Conservation (phyloP, 1,140 invertebrate species). For the Macrobrachium nipponense region DNA sequence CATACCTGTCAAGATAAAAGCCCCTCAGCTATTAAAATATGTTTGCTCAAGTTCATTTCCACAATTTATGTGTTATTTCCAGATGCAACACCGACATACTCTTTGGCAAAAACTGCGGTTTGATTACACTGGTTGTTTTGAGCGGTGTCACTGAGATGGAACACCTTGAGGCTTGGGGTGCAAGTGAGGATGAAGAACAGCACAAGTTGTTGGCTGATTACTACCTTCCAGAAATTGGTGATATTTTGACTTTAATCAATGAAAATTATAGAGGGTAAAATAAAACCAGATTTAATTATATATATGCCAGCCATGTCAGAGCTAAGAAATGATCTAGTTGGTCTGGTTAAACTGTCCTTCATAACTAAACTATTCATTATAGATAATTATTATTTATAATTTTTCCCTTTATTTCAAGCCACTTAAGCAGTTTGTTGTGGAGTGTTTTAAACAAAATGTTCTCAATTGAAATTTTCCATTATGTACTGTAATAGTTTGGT, state of each 20-base stretch:
- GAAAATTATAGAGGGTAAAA: not conserved
- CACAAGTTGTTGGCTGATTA: constrained; percentile 80
- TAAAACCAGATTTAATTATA: not conserved
- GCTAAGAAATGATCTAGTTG: not conserved
- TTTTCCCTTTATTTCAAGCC: no score
- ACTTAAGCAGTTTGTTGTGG: no score
- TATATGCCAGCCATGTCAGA: no score
- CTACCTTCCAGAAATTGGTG: constrained; percentile 74
- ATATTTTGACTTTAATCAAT: constrained; percentile 63
- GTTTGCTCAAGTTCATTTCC: no score
- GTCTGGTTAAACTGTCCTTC: not conserved
- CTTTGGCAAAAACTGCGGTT: constrained; percentile 84
- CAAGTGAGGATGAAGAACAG: constrained; percentile 72
- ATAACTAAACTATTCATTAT: not conserved
- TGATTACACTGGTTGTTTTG: constrained; percentile 86
- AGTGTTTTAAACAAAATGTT: no score
- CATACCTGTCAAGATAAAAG: no score
- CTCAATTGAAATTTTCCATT: no score
- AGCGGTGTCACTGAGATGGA: constrained; percentile 81
- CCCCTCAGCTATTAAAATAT: not conserved
- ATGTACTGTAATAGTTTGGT: no score
- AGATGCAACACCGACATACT: constrained; percentile 90
- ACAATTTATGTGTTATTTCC: constrained; percentile 38
- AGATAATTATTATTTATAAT: no score
- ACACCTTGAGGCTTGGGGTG: constrained; percentile 76